Evolutionary conservation across 2,113 vertebrate species (phyloP).

Genomic region (Seriola aureovittata): DNA sequence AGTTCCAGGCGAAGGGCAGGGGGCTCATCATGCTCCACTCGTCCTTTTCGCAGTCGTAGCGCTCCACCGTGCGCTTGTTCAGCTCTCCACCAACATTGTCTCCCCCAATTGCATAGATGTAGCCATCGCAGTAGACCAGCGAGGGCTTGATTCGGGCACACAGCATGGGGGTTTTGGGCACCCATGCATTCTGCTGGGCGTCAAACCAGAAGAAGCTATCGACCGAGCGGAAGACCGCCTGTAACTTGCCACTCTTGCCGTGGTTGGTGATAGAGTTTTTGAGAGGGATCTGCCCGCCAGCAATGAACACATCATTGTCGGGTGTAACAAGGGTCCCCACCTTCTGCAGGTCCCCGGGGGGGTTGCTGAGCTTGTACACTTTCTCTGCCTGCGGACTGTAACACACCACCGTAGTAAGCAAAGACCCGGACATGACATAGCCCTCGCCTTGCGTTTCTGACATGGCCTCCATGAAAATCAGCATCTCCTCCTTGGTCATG

Average conservation of each 20-base stretch:
- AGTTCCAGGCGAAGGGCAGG: conserved; percentile 94
- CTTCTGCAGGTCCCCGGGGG: conserved; percentile 95
- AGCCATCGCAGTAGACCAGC: conserved; percentile 94
- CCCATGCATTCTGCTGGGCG: conserved; percentile 98
- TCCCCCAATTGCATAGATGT: conserved; percentile 96
- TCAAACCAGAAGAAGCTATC: conserved; percentile 98
- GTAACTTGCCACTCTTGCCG: conserved; percentile 90
- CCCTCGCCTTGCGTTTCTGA: conserved; percentile 86
- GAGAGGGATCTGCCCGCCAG: conserved; percentile 94
- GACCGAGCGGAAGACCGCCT: conserved; percentile 92
- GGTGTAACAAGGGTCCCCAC: conserved; percentile 95
- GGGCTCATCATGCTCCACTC: conserved; percentile 97
- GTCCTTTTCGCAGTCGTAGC: conserved; percentile 94
- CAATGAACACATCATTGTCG: conserved; percentile 97
- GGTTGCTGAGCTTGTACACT: conserved; percentile 95
- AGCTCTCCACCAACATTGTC: conserved; percentile 93
- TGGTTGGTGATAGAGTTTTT: conserved; percentile 92
- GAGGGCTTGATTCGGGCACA: conserved; percentile 94
- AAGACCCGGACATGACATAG: conserved; percentile 60
- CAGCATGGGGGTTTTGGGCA: conserved; percentile 95
- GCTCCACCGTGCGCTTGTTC: conserved; percentile 94
- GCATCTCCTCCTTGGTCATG: conserved; percentile 99
- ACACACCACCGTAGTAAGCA: conserved; percentile 90
- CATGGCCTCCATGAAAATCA: conserved; percentile 96
- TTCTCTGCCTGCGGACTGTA: conserved; percentile 98